Evolutionary conservation across 2,888 invertebrate genomes (phyloP).

Genomic region (Brachyptera putata): DNA sequence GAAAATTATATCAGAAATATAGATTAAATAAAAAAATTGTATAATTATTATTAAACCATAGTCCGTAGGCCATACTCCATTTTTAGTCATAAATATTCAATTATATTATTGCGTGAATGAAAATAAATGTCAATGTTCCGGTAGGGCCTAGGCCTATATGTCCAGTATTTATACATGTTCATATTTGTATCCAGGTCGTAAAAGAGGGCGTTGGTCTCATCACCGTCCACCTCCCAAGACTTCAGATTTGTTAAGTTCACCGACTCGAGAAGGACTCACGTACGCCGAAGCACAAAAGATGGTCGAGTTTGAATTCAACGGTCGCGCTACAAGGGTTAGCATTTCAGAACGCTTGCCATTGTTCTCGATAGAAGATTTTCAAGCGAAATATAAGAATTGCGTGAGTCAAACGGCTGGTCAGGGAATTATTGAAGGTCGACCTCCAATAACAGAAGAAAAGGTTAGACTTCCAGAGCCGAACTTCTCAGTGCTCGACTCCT

Average conservation of each 20-base stretch:
- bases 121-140: too few species aligned
- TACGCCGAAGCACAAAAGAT: slow-evolving; percentile 82
- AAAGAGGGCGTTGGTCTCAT: slow-evolving; percentile 31
- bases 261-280: slow-evolving; percentile 64
- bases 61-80: too few species aligned
- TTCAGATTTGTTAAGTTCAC: slow-evolving; percentile 50
- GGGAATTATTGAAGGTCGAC: slow-evolving; percentile 1
- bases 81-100: too few species aligned
- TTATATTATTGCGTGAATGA: not conserved
- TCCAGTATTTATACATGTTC: too few species aligned
- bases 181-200: slow-evolving; percentile 34
- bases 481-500: slow-evolving; percentile 68
- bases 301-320: slow-evolving; percentile 83
- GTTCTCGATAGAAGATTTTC: slow-evolving; percentile 63
- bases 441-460: slow-evolving; percentile 25
- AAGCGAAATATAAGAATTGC: slow-evolving; percentile 44
- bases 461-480: slow-evolving; percentile 64
- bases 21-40: too few species aligned
- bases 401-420: slow-evolving; percentile 9
- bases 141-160: not conserved
- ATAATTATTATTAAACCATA: too few species aligned
- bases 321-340: slow-evolving; percentile 61
- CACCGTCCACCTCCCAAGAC: slow-evolving; percentile 36
- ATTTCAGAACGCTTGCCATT: slow-evolving; percentile 54
- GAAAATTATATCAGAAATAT: too few species aligned